Evolutionary conservation across 2,113 vertebrate species (phyloP).

Genomic region (Protomyctophum bolini): DNA sequence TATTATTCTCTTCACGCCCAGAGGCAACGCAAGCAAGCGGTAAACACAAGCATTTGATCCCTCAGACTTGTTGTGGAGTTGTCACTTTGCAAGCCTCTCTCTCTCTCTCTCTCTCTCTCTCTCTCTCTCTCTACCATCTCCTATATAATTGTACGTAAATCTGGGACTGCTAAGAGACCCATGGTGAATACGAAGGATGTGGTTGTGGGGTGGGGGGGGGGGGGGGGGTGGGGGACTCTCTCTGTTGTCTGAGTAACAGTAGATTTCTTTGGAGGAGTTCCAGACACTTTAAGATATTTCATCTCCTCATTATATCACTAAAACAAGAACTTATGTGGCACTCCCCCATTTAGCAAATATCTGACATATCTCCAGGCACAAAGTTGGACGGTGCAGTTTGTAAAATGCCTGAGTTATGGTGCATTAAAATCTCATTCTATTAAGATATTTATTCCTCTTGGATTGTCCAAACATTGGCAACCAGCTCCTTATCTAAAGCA

Average conservation of each 20-base stretch:
- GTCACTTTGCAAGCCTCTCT: constrained; percentile 51
- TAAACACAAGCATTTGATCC: constrained; percentile 69
- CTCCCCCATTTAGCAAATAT: constrained; percentile 19
- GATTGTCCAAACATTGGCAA: constrained; percentile 35
- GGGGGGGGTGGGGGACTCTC: not conserved
- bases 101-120: constrained; percentile 13
- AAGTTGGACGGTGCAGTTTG: constrained; percentile 24
- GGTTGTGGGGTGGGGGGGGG: too few relatives aligned
- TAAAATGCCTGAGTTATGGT: constrained; percentile 25
- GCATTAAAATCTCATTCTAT: constrained; percentile 33
- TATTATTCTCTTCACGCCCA: constrained; percentile 58
- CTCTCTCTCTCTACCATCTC: too few relatives aligned
- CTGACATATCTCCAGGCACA: constrained; percentile 23
- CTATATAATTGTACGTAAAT: constrained; percentile 8
- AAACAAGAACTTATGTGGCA: constrained; percentile 1
- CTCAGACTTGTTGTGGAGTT: constrained; percentile 56
- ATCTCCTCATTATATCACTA: constrained; percentile 16
- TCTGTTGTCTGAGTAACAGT: constrained; percentile 29
- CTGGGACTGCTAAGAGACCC: constrained; percentile 22
- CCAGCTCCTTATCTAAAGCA: constrained; percentile 29
- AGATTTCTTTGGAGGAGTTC: constrained; percentile 25
- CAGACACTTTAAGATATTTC: constrained; percentile 24
- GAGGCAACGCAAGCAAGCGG: constrained; percentile 54
- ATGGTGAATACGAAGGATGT: not conserved
- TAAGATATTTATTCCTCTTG: constrained; percentile 44